Evolutionary conservation across 1,140 invertebrate genomes (phyloP), one percentile per base, ranked within the genome.

Genomic region (Trichomalopsis sarcophagae): DNA sequence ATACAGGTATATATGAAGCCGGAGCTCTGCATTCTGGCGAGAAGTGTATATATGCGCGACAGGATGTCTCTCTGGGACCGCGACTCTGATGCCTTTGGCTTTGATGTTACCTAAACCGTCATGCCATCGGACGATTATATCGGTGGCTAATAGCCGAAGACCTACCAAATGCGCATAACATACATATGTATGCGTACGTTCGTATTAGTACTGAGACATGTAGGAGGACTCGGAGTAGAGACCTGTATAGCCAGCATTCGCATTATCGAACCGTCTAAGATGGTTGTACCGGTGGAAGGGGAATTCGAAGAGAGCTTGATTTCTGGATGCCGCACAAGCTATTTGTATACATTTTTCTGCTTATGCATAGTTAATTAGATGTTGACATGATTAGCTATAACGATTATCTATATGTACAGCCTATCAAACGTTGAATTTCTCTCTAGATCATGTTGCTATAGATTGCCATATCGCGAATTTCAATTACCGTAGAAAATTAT

Each of bases 61-160:
- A 5, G 55, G 14, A 17, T 14, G 17, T 62, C 17, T 62, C 55
- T 62, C 55, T 62, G 55, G 21, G 17, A 21, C 17, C 6, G 0
- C 55, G 55, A 91, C 91, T 91, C 92, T 93, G 33, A 36, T 36
- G 91, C 91, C 91, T 93, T 93, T 93, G 92, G 90, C 92, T 93
- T 93, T 93, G 92, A 93, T 93, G 91, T 93, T 91, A 89, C 87
- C 82, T 89, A 88, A 88, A 88, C 88, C 89, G 89, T 89, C 90
- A 90, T 88, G 87, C 88, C 90, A 92, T 91, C 90, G 88, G 40
- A 81, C 87, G 87, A 87, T 89, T 91, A 90, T 89, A 91, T 89
- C 88, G 88, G 85, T 88, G 87, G 89, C 89, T 91, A 92, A 92
- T 93, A 91, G 89, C 86, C 88, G 88, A 89, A 89, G 87, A 89